Conservation (phyloP, 2,888 invertebrate genomes). For the Drosophila siamana region DNA sequence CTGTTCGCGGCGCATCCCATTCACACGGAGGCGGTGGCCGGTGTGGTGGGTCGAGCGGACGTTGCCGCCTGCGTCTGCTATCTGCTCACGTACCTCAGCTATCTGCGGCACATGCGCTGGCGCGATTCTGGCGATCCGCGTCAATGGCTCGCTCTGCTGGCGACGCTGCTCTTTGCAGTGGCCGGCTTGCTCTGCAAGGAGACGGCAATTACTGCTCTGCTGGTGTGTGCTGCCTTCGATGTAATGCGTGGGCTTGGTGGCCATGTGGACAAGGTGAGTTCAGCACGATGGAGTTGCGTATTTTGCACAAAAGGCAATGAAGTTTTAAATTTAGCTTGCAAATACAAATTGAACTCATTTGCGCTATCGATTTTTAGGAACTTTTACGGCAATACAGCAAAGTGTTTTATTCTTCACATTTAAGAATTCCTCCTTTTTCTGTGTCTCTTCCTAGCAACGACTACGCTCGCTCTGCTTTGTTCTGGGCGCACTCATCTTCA, state of each 20-base stretch:
- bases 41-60: conserved; percentile 97
- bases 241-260: conserved; percentile 87
- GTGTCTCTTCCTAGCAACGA: conserved; percentile 87
- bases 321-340: too few species aligned
- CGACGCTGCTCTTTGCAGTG: conserved; percentile 89
- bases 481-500: conserved; percentile 88
- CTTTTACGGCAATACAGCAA: too few species aligned
- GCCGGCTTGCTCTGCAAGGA: conserved; percentile 97
- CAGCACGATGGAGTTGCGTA: too few species aligned
- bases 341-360: too few species aligned
- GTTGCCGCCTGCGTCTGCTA: conserved; percentile 96
- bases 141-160: conserved; percentile 88
- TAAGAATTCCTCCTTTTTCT: too few species aligned
- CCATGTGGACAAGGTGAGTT: conserved; percentile 86
- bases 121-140: conserved; percentile 86
- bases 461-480: conserved; percentile 90
- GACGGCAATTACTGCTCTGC: conserved; percentile 96
- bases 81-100: conserved; percentile 93
- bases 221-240: conserved; percentile 96
- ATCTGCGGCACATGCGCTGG: conserved; percentile 91
- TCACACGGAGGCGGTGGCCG: conserved; percentile 98
- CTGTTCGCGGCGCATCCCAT: conserved; percentile 98
- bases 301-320: too few species aligned
- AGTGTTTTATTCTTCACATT: too few species aligned
- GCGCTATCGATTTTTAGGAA: too few species aligned